Conservation (phyloP, 2,888 invertebrate genomes). For the Netelia inedita region DNA sequence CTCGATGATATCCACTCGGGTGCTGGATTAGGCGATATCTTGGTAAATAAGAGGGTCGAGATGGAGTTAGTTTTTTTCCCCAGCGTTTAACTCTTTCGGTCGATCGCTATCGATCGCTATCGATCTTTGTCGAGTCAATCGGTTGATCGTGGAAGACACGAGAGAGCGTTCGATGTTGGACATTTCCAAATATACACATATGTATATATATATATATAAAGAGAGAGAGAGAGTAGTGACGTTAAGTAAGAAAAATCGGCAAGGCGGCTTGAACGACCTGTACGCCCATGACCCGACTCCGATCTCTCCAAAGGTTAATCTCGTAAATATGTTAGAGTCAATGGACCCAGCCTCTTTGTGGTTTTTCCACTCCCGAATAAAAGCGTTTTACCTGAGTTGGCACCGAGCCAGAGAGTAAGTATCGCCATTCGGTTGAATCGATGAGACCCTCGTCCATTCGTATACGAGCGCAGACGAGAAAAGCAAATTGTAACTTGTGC, state of each 20-base stretch:
- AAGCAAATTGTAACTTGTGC: constrained; percentile 95
- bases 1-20: constrained; percentile 92
- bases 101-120: neutral
- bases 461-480: constrained; percentile 90
- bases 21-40: constrained; percentile 90
- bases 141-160: too few species aligned
- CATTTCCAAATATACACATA: too few species aligned
- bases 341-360: neutral
- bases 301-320: constrained; percentile 11
- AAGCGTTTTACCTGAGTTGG: constrained; percentile 85
- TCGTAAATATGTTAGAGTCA: constrained; percentile 44
- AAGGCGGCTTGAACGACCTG: neutral
- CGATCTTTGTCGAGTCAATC: neutral
- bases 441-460: constrained; percentile 88
- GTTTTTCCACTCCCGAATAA: constrained; percentile 1
- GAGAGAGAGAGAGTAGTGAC: neutral
- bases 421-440: constrained; percentile 90
- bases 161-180: too few species aligned
- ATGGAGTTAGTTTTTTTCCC: neutral
- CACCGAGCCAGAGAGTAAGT: constrained; percentile 91
- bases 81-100: neutral
- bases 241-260: neutral
- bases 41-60: constrained; percentile 6
- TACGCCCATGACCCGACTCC: neutral
- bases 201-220: too few species aligned